Base-by-base conservation (phyloP, 2,797 vertebrate genomes). In the Enteromius anoplus region DNA sequence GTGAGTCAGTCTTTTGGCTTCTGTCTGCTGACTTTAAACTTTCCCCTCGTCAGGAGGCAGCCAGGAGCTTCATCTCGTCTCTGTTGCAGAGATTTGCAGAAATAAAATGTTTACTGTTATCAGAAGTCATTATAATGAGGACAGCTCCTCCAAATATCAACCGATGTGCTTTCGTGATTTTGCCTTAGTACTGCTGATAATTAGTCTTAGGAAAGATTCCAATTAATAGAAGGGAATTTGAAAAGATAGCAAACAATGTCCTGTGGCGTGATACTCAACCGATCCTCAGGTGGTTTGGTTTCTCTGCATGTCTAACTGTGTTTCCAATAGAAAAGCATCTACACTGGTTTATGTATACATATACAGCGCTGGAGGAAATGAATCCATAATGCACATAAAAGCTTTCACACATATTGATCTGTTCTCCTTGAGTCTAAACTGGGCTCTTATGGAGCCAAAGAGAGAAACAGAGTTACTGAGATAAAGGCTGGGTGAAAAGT, bases 1-100 rank as follows among this genome's bases (percentile, higher is more conserved):
- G n/a, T 70, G 78, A 80, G 68, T 80, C 66, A 71, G 78, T n/a
- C 68, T 60, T 80, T 71, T 72, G 68, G 68, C 68, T 81, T 60
- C 68, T 71, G 68, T 80, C 68, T 80, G 26, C 53, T 34, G 32
- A 23, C 58, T 64, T 64, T 77, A 58, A 80, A 80, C 68, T 34
- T 71, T 71, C 19, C 12, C 53, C 19, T 71, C 40, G 45, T 45
- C 51, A 45, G 23, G 23, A 71, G 66, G 51, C 23, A 69, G 66
- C 37, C 37, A 6, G 66, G 17, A 71, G 78, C 78, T 80, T 47
- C 29, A 37, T 78, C 17, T 2, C 9, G 0, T 45, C 34, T 69
- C 65, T 53, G 3, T 75, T 51, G 14, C 64, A 58, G 65, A 21
- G n/a, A 58, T 12, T 70, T 42, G 19, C 51, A 12, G 53, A 79